phyloP scores from a whole-genome alignment of 2,888 invertebrate species.

The Troilus luridus region DNA sequence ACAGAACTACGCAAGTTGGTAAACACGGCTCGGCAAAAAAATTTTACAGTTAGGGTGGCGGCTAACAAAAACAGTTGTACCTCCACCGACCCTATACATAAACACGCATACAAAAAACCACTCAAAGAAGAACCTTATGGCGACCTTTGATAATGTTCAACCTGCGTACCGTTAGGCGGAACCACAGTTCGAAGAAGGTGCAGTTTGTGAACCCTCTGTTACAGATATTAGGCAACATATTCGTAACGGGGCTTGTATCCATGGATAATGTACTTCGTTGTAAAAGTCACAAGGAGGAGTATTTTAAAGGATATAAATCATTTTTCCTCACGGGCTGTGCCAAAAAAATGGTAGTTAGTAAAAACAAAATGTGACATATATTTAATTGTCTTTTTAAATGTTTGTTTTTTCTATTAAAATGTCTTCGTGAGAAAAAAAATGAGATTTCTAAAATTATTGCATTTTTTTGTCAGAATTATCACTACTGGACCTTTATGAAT shows the following conservation, averaged over 20 bases:
- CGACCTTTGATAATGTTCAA: background rate
- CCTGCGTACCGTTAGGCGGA: background rate
- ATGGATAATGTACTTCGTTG: background rate
- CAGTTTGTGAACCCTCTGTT: background rate
- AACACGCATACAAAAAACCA: conserved; percentile 17
- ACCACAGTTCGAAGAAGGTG: conserved; percentile 5
- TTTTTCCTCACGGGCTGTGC: background rate
- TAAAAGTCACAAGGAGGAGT: background rate
- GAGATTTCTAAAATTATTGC: too few species aligned
- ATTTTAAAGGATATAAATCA: conserved; percentile 8
- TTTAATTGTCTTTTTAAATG: too few species aligned
- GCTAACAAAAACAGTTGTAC: background rate
- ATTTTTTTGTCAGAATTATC: too few species aligned
- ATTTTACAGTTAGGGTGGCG: conserved; percentile 8
- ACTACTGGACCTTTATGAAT: too few species aligned
- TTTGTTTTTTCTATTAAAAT: too few species aligned
- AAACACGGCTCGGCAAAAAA: background rate
- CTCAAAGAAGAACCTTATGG: conserved; percentile 6
- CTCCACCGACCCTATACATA: background rate
- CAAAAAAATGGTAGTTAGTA: background rate
- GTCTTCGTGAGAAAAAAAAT: too few species aligned
- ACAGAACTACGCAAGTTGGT: conserved; percentile 19
- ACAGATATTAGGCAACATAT: background rate
- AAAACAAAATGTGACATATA: too few species aligned
- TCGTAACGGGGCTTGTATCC: background rate